phyloP scores from a whole-genome alignment of 2,113 vertebrate genomes.

The Malurus alboscapulatus region DNA sequence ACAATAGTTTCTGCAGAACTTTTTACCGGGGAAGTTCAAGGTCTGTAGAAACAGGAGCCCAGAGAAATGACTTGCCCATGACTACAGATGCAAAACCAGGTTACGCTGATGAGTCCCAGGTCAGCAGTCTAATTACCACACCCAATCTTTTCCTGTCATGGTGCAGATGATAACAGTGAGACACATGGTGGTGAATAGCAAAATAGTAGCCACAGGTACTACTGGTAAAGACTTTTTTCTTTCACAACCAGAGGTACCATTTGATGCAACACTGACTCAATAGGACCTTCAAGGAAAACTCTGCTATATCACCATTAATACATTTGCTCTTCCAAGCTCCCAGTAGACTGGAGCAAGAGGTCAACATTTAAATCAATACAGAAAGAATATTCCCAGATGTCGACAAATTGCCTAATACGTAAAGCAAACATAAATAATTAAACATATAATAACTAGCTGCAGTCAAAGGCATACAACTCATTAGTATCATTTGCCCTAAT shows the following conservation, averaged over 20 bases:
- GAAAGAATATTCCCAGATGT: background rate
- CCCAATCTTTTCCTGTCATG: slow-evolving; percentile 28
- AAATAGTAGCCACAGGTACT: slow-evolving; percentile 14
- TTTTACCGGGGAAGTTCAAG: background rate
- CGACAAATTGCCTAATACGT: background rate
- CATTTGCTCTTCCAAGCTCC: background rate
- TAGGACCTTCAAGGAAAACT: background rate
- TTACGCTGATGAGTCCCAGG: slow-evolving; percentile 15
- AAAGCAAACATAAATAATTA: background rate
- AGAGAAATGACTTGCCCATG: background rate
- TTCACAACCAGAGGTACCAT: background rate
- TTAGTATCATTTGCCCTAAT: background rate
- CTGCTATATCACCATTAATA: background rate
- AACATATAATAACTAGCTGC: background rate
- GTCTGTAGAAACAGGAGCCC: background rate
- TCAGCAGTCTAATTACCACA: slow-evolving; percentile 28
- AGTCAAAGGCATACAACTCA: background rate
- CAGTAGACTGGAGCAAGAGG: background rate
- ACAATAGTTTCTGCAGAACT: background rate
- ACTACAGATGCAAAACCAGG: background rate
- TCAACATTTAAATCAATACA: background rate
- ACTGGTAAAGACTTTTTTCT: background rate
- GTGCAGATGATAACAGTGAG: background rate
- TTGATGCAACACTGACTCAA: background rate
- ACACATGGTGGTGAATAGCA: background rate